Conservation (phyloP, 2,797 vertebrate genomes). For the Clarias laeviceps region DNA sequence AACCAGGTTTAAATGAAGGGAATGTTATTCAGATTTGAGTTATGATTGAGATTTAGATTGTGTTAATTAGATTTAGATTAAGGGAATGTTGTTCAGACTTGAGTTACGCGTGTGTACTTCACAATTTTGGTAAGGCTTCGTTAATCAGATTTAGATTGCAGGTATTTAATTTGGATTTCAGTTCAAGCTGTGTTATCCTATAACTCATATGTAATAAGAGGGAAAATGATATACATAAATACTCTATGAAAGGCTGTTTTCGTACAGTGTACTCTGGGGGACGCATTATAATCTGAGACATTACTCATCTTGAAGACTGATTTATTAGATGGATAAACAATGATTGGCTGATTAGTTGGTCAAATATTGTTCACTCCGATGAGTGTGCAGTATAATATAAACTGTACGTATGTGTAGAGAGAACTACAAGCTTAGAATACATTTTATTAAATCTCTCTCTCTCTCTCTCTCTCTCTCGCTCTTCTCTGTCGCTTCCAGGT, state of each 20-base stretch:
- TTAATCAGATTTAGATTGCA: no score
- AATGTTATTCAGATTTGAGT: no score
- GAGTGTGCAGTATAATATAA: neutral
- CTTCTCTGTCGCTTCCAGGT: conserved; percentile 29
- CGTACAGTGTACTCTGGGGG: neutral
- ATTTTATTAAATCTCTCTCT: neutral
- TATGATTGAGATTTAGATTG: no score
- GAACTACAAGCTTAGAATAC: neutral
- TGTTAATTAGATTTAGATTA: neutral
- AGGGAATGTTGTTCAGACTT: neutral
- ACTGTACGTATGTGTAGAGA: neutral
- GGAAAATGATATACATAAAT: no score
- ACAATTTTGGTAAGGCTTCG: neutral
- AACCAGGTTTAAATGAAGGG: no score
- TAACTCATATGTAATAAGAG: no score
- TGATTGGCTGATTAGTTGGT: neutral
- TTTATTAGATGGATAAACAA: neutral
- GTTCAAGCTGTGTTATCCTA: no score
- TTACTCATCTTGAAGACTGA: neutral
- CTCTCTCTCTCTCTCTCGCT: conserved; percentile 51
- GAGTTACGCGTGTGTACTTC: no score
- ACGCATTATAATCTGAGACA: neutral
- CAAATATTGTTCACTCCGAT: neutral
- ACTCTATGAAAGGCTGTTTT: neutral
- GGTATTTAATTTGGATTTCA: no score